Evolutionary conservation across 2,888 invertebrate species (phyloP).

Genomic region (Stegana nigrithorax): DNA sequence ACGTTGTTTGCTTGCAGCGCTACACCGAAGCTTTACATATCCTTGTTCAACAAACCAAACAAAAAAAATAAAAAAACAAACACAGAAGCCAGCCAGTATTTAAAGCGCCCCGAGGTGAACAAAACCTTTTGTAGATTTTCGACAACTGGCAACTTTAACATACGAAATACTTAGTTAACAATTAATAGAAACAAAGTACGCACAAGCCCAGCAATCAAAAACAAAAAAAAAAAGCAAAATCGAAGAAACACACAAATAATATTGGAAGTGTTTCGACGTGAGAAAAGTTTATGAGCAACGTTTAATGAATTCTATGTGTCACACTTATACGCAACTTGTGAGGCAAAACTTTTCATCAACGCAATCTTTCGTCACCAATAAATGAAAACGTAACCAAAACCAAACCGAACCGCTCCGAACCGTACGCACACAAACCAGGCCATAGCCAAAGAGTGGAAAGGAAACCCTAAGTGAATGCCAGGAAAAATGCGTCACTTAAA

Average conservation of each 20-base stretch:
- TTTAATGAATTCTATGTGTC: not conserved
- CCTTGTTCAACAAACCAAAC: not conserved
- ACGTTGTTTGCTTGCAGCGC: not conserved
- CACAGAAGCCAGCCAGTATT: not conserved
- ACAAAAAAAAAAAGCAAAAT: not conserved
- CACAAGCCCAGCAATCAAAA: not conserved
- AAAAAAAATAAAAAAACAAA: not conserved
- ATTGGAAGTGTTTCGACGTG: too few relatives aligned
- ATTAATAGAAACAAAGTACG: not conserved
- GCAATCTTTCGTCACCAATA: too few relatives aligned
- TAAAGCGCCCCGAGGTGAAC: not conserved
- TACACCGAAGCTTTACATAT: not conserved
- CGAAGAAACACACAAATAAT: not conserved
- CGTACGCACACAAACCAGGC: too few relatives aligned
- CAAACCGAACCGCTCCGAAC: too few relatives aligned
- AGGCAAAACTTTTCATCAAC: not conserved
- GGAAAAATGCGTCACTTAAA: conserved; percentile 57
- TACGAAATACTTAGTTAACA: not conserved
- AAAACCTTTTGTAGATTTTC: too few relatives aligned
- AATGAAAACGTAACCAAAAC: too few relatives aligned
- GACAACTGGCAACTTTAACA: too few relatives aligned
- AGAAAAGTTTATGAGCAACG: not conserved
- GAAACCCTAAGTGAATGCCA: too few relatives aligned
- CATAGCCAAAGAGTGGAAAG: too few relatives aligned
- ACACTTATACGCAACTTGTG: not conserved